Evolutionary conservation across 2,797 vertebrate species (phyloP), one percentile per base, ranked within the genome.

Genomic region (Periparus ater): DNA sequence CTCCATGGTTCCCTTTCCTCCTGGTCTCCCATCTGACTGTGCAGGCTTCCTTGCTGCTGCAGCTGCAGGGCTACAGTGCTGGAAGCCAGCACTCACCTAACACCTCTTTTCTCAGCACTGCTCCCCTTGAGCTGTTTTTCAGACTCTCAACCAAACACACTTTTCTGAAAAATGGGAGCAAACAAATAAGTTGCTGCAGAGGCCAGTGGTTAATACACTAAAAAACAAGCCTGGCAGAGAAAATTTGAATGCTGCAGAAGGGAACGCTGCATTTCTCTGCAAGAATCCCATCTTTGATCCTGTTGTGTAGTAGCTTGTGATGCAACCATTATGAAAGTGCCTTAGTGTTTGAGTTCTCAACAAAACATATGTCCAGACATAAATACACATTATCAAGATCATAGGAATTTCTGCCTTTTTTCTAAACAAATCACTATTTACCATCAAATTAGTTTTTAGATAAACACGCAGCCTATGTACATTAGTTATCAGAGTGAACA

Each of bases 11-110:
- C 22, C 21, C 60, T 23, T 78, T 62, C 34, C 38, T 63, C 48
- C 54, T 45, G 57, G 38, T 40, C 27, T 38, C 50, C 17, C 30
- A 57, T 9, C 14, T 0, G 4, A 45, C 12, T 0, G 0, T 1
- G 70, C 11, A 57, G 0, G 0, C 9, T 13, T 38, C 40, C 68
- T 51, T 0, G 1, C 40, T 34, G 57, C 40, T 48, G 61, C 75
- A 89, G 85, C 68, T 61, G 47, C 61, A 67, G 53, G n/a, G 32
- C 62, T 62, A 10, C 48, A 25, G 42, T 0, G 2, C 71, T 58
- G 55, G 63, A 61, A 76, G 54, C 27, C 55, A 82, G 51, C 55
- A 54, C 68, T 48, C 1, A 1, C 27, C 61, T 13, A 30, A 66
- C 53, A 47, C 34, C 55, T 57, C 88, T 58, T 50, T 72, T 88